A percentile compares a stretch with the other conserved stretches of the same genome.
Evolutionary conservation across 1,140 invertebrate genomes (phyloP).

Genomic region (Riptortus pedestris): DNA sequence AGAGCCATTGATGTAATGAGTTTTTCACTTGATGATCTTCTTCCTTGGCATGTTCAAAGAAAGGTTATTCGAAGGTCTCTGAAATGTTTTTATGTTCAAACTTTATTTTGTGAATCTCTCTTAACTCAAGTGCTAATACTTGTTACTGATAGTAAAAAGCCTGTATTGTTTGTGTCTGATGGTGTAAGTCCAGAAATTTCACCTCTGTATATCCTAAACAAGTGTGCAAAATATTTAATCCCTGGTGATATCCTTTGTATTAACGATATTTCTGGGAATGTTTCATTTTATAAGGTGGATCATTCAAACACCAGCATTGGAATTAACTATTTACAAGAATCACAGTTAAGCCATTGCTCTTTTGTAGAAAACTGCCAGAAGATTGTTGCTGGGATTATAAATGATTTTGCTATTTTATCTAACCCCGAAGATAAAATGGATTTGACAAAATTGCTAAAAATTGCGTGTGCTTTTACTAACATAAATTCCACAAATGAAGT

Average conservation of each 20-base stretch:
- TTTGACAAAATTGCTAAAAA: neutral
- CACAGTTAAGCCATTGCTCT: neutral
- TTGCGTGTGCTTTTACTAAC: neutral
- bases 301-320: neutral
- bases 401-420: neutral
- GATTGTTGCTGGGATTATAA: neutral
- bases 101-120: neutral
- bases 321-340: neutral
- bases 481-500: neutral
- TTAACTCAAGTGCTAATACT: neutral
- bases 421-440: neutral
- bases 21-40: neutral
- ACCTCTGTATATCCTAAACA: neutral
- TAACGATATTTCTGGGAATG: neutral
- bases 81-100: neutral
- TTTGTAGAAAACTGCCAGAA: slow-evolving; percentile 5
- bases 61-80: neutral
- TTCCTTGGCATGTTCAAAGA: slow-evolving; percentile 8
- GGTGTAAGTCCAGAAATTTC: neutral
- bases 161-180: slow-evolving; percentile 1
- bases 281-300: neutral
- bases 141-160: neutral
- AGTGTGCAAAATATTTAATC: neutral
- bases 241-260: neutral
- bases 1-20: neutral